A percentile compares a stretch with the other conserved stretches of the same genome.
phyloP scores from a whole-genome alignment of 1,140 invertebrate species.

The Thaumatotibia leucotreta region DNA sequence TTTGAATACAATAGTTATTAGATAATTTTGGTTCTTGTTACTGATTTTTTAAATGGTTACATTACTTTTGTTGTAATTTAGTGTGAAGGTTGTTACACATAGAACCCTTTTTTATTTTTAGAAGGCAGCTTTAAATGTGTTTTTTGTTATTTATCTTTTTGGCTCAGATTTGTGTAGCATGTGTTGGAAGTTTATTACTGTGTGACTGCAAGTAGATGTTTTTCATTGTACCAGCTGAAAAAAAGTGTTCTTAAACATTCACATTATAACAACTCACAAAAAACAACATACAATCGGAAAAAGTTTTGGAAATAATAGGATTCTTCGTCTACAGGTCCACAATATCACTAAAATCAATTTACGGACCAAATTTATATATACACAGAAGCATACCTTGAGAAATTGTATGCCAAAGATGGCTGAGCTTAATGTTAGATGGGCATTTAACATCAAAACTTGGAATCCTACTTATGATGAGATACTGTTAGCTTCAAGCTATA shows the following conservation, averaged over 20 bases:
- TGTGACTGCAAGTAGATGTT: not conserved
- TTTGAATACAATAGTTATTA: slow-evolving; percentile 19
- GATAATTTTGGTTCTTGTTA: slow-evolving; percentile 30
- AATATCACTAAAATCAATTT: slow-evolving; percentile 34
- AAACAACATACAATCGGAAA: not conserved
- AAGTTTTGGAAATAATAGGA: slow-evolving; percentile 35
- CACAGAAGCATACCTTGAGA: slow-evolving; percentile 15
- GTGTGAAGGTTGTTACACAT: not conserved
- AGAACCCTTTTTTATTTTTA: slow-evolving; percentile 21
- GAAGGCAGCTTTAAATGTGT: not conserved
- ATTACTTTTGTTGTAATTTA: slow-evolving; percentile 13
- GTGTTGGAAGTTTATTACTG: not conserved
- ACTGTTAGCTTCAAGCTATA: slow-evolving; percentile 81
- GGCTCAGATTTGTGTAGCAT: not conserved
- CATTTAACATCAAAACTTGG: slow-evolving; percentile 89
- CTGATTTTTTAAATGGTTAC: not conserved
- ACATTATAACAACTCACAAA: not conserved
- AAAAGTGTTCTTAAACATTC: not conserved
- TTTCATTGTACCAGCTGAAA: slow-evolving; percentile 18
- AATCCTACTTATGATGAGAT: slow-evolving; percentile 85
- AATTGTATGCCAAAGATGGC: slow-evolving; percentile 52
- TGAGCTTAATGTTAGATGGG: slow-evolving; percentile 83
- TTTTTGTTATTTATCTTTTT: not conserved
- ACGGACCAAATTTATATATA: slow-evolving; percentile 30
- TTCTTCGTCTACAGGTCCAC: slow-evolving; percentile 70